Evolutionary conservation across 2,797 vertebrate species (phyloP).

Genomic region (Tapirus indicus): DNA sequence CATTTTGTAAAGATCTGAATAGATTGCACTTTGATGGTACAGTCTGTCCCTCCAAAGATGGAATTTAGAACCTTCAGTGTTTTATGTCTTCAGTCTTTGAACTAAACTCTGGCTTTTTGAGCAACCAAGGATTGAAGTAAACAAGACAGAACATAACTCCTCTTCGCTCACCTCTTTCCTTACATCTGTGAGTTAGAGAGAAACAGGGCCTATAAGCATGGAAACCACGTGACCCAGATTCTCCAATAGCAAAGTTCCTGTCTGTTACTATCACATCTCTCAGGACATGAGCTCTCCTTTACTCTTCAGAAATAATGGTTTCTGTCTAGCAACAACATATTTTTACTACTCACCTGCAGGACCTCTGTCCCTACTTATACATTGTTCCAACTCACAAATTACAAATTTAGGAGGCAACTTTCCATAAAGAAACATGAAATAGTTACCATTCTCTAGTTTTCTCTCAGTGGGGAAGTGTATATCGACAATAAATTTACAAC

Average conservation of each 20-base stretch:
- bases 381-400: background rate
- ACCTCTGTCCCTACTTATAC: background rate
- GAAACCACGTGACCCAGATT: background rate
- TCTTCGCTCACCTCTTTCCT: background rate
- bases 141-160: background rate
- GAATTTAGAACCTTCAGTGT: background rate
- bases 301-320: background rate
- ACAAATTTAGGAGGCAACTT: background rate
- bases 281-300: background rate
- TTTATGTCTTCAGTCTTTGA: background rate
- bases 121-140: background rate
- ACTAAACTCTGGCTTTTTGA: background rate
- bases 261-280: background rate
- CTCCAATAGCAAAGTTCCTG: too few species aligned
- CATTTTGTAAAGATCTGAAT: background rate
- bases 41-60: background rate
- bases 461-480: background rate
- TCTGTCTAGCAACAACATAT: background rate
- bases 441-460: background rate
- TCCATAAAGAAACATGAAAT: background rate
- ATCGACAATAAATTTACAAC: background rate
- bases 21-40: background rate
- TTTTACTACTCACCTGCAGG: background rate
- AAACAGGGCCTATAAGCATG: accelerated
- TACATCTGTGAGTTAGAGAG: background rate